A percentile compares a stretch with the other conserved stretches of the same genome.
Conservation (phyloP, 2,888 invertebrate genomes). For the Drosophila heteroneura region DNA sequence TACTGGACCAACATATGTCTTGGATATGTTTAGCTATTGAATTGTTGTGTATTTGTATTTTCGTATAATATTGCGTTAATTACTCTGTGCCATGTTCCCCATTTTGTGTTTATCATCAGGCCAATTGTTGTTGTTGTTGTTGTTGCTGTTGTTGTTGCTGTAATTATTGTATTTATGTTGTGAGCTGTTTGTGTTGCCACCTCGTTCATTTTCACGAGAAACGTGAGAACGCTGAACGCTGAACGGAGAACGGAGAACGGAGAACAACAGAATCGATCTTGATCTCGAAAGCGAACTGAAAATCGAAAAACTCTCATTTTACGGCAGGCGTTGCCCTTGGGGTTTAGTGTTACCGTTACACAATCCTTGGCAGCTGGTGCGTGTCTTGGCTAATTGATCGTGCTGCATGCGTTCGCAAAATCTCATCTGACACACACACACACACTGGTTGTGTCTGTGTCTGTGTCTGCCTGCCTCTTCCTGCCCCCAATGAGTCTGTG, state of each 20-base stretch:
- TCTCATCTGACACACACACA: slow-evolving; percentile 7
- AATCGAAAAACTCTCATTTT: slow-evolving; percentile 29
- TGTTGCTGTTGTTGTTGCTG: neutral
- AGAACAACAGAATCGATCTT: neutral
- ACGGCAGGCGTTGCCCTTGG: slow-evolving; percentile 54
- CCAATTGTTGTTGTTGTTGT: neutral
- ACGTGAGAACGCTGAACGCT: slow-evolving; percentile 3
- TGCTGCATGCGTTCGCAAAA: slow-evolving; percentile 46
- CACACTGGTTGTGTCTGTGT: neutral
- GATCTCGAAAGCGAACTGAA: neutral
- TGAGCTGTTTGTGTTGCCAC: slow-evolving; percentile 12
- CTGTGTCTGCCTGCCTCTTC: neutral
- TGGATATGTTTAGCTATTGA: neutral
- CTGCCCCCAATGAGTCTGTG: neutral
- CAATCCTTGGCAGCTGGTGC: slow-evolving; percentile 58
- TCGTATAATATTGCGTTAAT: neutral
- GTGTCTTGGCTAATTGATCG: slow-evolving; percentile 65
- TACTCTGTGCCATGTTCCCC: neutral
- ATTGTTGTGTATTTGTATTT: neutral
- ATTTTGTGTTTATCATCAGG: neutral
- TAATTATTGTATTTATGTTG: neutral
- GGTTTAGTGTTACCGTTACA: slow-evolving; percentile 62
- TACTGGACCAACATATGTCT: neutral
- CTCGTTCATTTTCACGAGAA: slow-evolving; percentile 13
- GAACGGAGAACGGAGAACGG: neutral